Percentiles rank a stretch among this genome's conserved stretches.
Conservation (phyloP, 1,140 invertebrate species). For the Sesamia nonagrioides region DNA sequence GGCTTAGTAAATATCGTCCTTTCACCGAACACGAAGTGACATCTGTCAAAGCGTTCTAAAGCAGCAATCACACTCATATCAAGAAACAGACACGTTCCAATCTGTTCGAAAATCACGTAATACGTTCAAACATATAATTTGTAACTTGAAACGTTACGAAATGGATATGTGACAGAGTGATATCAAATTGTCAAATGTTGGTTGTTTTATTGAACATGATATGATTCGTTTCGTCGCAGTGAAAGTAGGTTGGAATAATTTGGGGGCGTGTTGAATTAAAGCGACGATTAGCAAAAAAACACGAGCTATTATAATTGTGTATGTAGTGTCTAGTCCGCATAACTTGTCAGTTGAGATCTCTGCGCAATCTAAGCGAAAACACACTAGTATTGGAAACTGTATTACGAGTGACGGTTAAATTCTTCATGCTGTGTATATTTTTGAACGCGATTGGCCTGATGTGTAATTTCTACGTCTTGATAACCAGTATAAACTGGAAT, state of each 20-base stretch:
- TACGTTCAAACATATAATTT: constrained; percentile 32
- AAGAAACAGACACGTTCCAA: constrained; percentile 4
- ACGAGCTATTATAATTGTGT: constrained; percentile 18
- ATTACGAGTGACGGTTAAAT: neutral
- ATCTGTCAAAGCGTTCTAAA: constrained; percentile 18
- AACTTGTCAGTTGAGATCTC: constrained; percentile 20
- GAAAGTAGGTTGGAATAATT: constrained; percentile 53
- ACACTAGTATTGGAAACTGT: constrained; percentile 12
- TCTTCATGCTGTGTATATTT: neutral
- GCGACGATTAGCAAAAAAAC: constrained; percentile 27
- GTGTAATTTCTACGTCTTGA: constrained; percentile 9
- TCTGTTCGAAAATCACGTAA: constrained; percentile 34
- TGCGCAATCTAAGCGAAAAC: constrained; percentile 31
- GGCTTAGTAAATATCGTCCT: neutral
- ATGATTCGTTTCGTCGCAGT: constrained; percentile 32
- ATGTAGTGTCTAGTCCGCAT: neutral
- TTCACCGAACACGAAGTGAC: neutral
- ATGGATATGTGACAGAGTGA: constrained; percentile 26
- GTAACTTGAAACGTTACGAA: constrained; percentile 35
- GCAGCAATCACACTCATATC: constrained; percentile 1
- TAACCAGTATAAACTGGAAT: neutral
- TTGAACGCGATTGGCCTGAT: constrained; percentile 6
- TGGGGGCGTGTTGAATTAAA: constrained; percentile 44
- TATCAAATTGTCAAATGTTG: constrained; percentile 48
- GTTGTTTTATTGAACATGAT: constrained; percentile 41